Conservation (phyloP, 2,113 vertebrate genomes). For the Opisthocomus hoazin region DNA sequence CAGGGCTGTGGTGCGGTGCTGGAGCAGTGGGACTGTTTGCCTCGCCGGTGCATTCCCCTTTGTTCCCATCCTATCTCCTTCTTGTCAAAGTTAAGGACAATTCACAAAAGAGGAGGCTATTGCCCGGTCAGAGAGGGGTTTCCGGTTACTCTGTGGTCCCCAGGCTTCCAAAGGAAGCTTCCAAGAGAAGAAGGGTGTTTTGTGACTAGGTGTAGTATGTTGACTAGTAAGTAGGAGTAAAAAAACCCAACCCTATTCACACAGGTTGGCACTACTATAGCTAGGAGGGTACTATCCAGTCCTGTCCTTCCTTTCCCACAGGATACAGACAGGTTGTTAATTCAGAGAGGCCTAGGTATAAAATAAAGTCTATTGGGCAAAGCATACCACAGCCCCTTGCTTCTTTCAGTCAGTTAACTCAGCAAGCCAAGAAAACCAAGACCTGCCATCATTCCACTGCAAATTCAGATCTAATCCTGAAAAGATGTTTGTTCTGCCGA, state of each 20-base stretch:
- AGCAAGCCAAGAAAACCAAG: background rate
- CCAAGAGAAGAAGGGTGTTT: background rate
- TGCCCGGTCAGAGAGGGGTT: background rate
- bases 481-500: background rate
- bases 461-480: background rate
- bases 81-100: conserved; percentile 2
- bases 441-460: background rate
- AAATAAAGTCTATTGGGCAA: background rate
- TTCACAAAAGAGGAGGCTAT: background rate
- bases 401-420: background rate
- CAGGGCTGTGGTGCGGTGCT: background rate
- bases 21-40: background rate
- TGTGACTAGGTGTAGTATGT: background rate
- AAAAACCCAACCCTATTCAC: background rate
- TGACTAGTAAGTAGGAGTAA: background rate
- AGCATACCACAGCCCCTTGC: background rate
- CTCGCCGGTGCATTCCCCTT: background rate
- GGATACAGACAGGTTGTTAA: background rate
- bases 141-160: background rate
- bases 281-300: background rate
- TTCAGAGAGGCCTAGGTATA: background rate
- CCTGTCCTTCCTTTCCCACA: background rate
- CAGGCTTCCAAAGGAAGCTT: background rate
- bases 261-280: background rate
- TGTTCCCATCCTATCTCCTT: background rate